Base-by-base conservation (phyloP, 2,888 invertebrate species). In the Rhimphoctona megacephalus region DNA sequence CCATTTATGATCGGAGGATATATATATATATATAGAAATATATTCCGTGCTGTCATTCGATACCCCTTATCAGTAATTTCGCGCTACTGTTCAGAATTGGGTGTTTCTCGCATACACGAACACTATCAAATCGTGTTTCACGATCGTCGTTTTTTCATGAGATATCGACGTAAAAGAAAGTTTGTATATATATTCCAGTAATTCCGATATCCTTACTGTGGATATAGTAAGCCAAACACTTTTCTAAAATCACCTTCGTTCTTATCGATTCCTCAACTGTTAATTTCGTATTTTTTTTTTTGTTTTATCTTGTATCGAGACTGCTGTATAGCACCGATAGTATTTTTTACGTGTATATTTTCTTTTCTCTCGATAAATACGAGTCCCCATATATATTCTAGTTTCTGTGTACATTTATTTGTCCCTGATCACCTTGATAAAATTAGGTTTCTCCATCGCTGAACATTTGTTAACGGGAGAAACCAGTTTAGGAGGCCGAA, bases 21-120 rank as follows among this genome's bases (percentile, higher is more conserved):
- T 17, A 33, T 33, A 49, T n/a, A 43, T 66, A 33, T 17, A 33
- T 33, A 49, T n/a, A 49, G 14, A 74, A 57, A 64, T n/a, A 52
- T n/a, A 54, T 73, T 39, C 14, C 61, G n/a, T 64, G 39, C 61
- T 49, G 77, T 77, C 61, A 77, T 81, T 52, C 46, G 85, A 85
- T 81, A 76, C 46, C 54, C 19, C 66, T 85, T 85, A 85, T 85
- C 81, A 77, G 64, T 25, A 25, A 66, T 49, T 80, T 67, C 33
- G 46, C 57, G 74, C 64, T 80, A 52, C 66, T n/a, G 74, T 69
- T 25, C 49, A 8, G 43, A 69, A 57, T 57, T 69, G 30, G 54
- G 69, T 57, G 33, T 61, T 76, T 33, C 46, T 46, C 22, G 57
- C 36, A 82, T 57, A 81, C 46, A 69, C 76, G 69, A 6, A 11